phyloP scores from a whole-genome alignment of 1,140 invertebrate species.

The Brachionus sp. region DNA sequence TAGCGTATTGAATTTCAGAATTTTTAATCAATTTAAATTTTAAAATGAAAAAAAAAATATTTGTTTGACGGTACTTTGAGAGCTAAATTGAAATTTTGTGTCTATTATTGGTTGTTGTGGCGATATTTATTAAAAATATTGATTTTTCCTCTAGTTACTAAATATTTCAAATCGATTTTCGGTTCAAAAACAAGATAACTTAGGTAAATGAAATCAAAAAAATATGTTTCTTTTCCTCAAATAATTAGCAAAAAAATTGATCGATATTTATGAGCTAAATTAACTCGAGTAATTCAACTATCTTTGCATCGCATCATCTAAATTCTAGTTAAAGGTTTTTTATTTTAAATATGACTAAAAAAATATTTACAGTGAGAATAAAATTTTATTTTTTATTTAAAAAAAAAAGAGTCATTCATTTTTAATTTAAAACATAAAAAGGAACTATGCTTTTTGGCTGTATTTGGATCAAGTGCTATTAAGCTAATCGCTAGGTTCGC shows the following conservation, averaged over 20 bases:
- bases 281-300: background rate
- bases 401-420: background rate
- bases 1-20: background rate
- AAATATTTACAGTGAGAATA: background rate
- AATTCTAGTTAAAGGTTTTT: background rate
- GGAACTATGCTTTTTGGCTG: background rate
- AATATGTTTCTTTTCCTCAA: background rate
- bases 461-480: background rate
- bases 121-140: background rate
- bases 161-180: background rate
- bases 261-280: background rate
- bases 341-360: background rate
- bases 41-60: background rate
- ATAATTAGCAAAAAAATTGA: background rate
- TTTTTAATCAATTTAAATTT: background rate
- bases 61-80: background rate
- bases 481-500: background rate
- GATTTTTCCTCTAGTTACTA: constrained; percentile 2
- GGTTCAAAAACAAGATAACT: background rate
- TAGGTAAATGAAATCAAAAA: constrained; percentile 1
- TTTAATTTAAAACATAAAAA: background rate
- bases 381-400: background rate
- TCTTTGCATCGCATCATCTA: background rate
- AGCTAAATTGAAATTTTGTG: background rate
- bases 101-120: background rate